Evolutionary conservation across 2,797 vertebrate species (phyloP).

Genomic region (Crocodylus rhombifer): DNA sequence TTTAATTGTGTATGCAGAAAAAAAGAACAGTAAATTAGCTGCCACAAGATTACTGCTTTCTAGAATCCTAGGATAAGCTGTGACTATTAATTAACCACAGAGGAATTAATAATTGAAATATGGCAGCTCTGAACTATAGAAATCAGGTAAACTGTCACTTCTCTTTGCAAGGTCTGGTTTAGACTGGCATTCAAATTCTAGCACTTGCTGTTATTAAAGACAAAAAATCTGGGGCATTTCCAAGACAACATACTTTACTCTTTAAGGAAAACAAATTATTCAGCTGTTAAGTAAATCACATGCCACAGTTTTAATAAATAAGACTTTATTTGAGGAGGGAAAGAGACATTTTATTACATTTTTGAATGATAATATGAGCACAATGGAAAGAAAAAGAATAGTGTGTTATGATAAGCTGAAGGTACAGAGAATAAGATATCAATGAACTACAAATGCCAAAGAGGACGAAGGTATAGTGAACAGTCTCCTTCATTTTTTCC

Average conservation of each 20-base stretch:
- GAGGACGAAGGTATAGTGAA: neutral
- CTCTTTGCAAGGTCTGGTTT: conserved; percentile 45
- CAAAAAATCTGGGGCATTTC: neutral
- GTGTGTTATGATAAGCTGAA: conserved; percentile 37
- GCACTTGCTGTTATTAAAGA: conserved; percentile 10
- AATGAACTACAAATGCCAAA: neutral
- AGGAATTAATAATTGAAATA: conserved; percentile 63
- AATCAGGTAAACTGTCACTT: conserved; percentile 62
- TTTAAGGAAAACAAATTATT: conserved; percentile 51
- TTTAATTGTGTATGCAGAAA: conserved; percentile 52
- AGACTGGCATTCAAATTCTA: conserved; percentile 3
- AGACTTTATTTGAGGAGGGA: conserved; percentile 26
- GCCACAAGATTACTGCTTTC: conserved; percentile 50
- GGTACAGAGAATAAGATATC: conserved; percentile 11
- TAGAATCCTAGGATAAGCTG: conserved; percentile 49
- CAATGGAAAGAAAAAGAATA: conserved; percentile 32
- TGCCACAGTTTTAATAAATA: conserved; percentile 44
- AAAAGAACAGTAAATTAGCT: conserved; percentile 57
- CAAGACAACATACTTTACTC: conserved; percentile 25
- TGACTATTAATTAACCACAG: conserved; percentile 73
- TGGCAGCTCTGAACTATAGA: neutral
- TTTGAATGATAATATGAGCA: conserved; percentile 48
- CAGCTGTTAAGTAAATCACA: conserved; percentile 29
- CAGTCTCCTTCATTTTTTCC: neutral
- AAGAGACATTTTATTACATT: conserved; percentile 22